Evolutionary conservation across 2,113 vertebrate species (phyloP).

Genomic region (Agapornis roseicollis): DNA sequence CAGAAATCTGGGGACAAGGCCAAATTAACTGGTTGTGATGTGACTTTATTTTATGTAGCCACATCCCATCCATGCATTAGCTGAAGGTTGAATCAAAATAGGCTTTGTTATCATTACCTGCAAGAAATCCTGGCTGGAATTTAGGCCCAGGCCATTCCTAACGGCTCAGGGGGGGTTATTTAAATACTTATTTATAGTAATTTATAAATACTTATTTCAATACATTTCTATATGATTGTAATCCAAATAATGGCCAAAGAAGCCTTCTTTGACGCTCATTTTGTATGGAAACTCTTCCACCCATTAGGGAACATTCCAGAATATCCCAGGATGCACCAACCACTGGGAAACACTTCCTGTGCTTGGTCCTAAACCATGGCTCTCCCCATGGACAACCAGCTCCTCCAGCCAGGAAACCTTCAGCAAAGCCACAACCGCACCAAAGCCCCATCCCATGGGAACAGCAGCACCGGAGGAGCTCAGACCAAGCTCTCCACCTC

Average conservation of each 20-base stretch:
- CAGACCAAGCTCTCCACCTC: background rate
- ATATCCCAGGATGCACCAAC: background rate
- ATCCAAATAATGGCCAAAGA: background rate
- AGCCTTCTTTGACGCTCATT: background rate
- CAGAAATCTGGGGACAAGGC: rapidly evolving
- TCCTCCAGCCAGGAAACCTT: background rate
- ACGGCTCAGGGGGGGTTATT: too few relatives aligned
- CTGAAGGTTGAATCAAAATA: background rate
- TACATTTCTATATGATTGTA: background rate
- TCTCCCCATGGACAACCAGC: rapidly evolving
- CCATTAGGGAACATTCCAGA: background rate
- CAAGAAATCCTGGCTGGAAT: background rate
- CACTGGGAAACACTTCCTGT: rapidly evolving
- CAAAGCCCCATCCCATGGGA: rapidly evolving
- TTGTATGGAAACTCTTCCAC: rapidly evolving
- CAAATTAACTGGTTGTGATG: background rate
- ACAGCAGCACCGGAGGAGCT: background rate
- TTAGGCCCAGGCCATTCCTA: background rate
- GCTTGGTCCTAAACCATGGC: background rate
- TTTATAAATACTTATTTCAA: too few relatives aligned
- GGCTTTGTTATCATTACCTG: background rate
- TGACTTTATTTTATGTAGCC: rapidly evolving
- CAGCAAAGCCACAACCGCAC: rapidly evolving
- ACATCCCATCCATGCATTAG: rapidly evolving
- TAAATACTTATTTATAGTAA: too few relatives aligned